Evolutionary conservation across 2,888 invertebrate species (phyloP), one percentile per base, ranked within the genome.

Genomic region (Lasioglossum malachurum): DNA sequence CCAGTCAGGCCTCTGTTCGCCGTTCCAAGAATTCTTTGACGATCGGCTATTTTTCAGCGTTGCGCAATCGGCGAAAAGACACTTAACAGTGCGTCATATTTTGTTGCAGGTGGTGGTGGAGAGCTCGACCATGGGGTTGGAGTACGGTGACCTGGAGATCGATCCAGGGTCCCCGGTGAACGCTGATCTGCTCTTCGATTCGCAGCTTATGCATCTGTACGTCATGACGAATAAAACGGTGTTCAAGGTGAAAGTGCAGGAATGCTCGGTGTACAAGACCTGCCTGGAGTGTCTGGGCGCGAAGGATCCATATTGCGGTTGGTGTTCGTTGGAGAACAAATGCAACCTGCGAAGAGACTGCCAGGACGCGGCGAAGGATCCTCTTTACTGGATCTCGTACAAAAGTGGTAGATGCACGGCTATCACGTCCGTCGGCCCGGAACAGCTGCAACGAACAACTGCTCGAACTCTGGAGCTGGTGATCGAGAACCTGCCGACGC

Each of bases 251-350:
- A 98, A 98, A 96, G 98, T 99, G 91, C 98, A 98, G 95, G 98
- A 99, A 96, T 99, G 99, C 96, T 97, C 98, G 93, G 98, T 98
- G 83, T 98, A 98, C 96, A 97, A 97, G 95, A 98, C 98, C 83
- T 99, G 99, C 95, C 97, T 98, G 95, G 98, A 98, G 93, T 99
- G 99, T 95, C 97, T 99, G 89, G 98, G 98, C 93, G 98, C 98
- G 89, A 98, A 98, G 95, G 99, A 99, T 96, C 99, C 99, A 0
- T 99, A 99, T 95, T 99, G 99, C 95, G 99, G 99, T 87, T 99
- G 99, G 99, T 99, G 99, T 96, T 98, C 98, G 60, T 96, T 99
- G 91, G 99, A 99, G 96, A 99, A 99, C 96, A 99, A 98, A 96
- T 99, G 99, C 96, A 99, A 98, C 93, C 96, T 99, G 84, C 97